These are phyloP conservation scores for Smutsia temminckii DNA, from an alignment of 2,797 vertebrate species.

Conservation along the genomic window DNA sequence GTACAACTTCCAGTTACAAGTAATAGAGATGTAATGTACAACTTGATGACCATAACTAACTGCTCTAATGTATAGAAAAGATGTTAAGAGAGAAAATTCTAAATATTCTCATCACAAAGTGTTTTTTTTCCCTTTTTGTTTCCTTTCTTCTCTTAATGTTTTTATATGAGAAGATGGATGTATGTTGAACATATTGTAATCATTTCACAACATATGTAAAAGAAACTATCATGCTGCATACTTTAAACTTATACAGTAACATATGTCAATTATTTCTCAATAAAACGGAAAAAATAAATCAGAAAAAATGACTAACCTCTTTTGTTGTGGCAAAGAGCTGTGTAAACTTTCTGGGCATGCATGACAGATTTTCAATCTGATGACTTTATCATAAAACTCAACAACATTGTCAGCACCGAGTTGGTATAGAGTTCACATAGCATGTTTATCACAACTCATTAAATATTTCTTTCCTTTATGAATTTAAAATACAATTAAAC, in stretches of 20 bases:
- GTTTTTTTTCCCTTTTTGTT: too few species aligned
- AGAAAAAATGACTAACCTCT: neutral
- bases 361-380: constrained; percentile 17
- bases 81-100: neutral
- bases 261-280: neutral
- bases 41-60: neutral
- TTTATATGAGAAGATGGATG: neutral
- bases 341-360: neutral
- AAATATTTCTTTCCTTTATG: constrained; percentile 55
- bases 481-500: constrained; percentile 50
- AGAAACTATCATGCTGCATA: neutral
- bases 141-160: too few species aligned
- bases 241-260: neutral
- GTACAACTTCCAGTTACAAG: neutral
- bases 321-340: constrained; percentile 18
- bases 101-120: neutral
- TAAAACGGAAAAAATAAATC: neutral
- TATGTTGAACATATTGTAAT: neutral
- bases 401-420: constrained; percentile 26
- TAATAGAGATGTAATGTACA: neutral
- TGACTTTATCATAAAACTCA: constrained; percentile 57
- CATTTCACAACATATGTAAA: neutral
- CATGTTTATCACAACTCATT: constrained; percentile 45
- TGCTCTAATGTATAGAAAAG: neutral
- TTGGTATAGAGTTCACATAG: constrained; percentile 26